phyloP scores from a whole-genome alignment of 2,888 invertebrate genomes.

The Eledona agricola region DNA sequence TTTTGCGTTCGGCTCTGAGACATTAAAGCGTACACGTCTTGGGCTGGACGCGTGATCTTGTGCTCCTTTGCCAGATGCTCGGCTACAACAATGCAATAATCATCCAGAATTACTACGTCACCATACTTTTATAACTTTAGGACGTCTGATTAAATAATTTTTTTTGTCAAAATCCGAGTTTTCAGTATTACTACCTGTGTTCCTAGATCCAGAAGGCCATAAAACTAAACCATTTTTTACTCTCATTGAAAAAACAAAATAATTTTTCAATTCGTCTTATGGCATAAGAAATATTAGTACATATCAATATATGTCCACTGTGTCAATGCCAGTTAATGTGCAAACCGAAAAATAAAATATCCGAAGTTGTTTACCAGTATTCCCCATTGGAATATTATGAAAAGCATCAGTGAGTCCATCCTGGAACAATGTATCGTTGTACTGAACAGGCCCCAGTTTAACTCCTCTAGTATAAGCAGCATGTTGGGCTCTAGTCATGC shows the following conservation, averaged over 20 bases:
- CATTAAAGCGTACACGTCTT: conserved; percentile 73
- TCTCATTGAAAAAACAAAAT: too few species aligned
- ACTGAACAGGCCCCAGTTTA: conserved; percentile 71
- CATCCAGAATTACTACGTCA: too few species aligned
- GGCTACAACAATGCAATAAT: conserved; percentile 67
- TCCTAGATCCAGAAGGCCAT: too few species aligned
- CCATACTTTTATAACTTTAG: too few species aligned
- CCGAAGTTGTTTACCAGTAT: conserved; percentile 68
- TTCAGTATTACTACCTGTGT: too few species aligned
- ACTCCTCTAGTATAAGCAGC: conserved; percentile 70
- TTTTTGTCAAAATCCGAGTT: too few species aligned
- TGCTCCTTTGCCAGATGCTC: conserved; percentile 79
- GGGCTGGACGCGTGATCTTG: conserved; percentile 71
- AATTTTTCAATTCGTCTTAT: too few species aligned
- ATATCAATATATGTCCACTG: too few species aligned
- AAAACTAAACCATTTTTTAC: too few species aligned
- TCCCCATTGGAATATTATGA: conserved; percentile 78
- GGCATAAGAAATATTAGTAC: too few species aligned
- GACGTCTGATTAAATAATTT: too few species aligned
- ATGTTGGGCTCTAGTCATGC: conserved; percentile 81
- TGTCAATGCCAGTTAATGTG: too few species aligned
- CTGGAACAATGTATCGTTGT: conserved; percentile 72
- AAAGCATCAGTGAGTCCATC: conserved; percentile 83
- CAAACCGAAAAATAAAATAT: conserved; percentile 1
- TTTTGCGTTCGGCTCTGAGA: conserved; percentile 74